Evolutionary conservation across 2,888 invertebrate genomes (phyloP).

Genomic region (Epistrophella euchroma): DNA sequence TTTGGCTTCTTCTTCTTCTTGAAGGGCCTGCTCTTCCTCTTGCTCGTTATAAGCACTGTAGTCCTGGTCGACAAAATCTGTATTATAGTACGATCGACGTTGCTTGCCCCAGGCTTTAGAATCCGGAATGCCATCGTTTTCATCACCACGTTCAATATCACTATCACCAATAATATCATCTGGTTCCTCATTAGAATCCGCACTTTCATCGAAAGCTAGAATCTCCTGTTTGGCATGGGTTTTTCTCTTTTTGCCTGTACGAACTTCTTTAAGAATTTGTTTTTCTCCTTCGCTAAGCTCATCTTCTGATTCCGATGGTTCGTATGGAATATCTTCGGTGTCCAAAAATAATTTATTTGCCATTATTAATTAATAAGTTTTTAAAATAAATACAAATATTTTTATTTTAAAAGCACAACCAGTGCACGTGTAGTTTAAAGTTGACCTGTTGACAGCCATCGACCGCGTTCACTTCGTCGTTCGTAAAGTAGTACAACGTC

Average conservation of each 20-base stretch:
- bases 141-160: constrained; percentile 91
- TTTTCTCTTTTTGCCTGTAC: constrained; percentile 84
- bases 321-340: constrained; percentile 84
- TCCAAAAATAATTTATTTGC: constrained; percentile 78
- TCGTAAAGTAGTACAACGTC: no score
- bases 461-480: no score
- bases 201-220: constrained; percentile 85
- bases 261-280: constrained; percentile 86
- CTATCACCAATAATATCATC: constrained; percentile 86
- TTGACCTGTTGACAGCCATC: no score
- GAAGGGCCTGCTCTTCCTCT: constrained; percentile 89
- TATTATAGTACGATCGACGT: constrained; percentile 91
- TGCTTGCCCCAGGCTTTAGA: constrained; percentile 95
- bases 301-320: constrained; percentile 89
- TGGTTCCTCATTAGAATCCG: constrained; percentile 84
- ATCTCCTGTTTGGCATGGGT: constrained; percentile 87
- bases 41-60: constrained; percentile 84
- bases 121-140: constrained; percentile 90
- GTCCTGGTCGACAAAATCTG: constrained; percentile 95
- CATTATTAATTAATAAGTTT: constrained; percentile 74
- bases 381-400: neutral
- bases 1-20: constrained; percentile 93
- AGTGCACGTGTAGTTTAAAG: constrained; percentile 8
- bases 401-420: neutral
- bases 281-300: constrained; percentile 89